phyloP scores from a whole-genome alignment of 2,888 invertebrate species.

The Ochlodes sylvanus region DNA sequence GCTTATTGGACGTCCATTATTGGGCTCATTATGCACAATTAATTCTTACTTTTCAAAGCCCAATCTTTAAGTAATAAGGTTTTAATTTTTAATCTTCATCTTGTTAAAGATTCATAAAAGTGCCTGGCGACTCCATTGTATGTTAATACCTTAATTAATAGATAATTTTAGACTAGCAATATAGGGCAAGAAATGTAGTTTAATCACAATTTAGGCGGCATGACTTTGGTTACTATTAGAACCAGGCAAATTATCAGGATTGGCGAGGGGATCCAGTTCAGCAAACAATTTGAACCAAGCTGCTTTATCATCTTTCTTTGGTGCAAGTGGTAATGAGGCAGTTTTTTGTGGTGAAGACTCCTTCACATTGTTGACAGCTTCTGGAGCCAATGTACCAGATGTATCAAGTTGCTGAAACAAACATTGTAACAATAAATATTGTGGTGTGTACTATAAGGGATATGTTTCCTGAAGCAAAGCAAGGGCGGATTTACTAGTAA shows the following conservation, averaged over 20 bases:
- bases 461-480: no score
- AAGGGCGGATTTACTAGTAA: no score
- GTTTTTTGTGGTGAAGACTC: constrained; percentile 44
- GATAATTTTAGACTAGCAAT: neutral
- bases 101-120: no score
- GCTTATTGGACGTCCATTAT: no score
- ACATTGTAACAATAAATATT: neutral
- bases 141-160: neutral
- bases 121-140: neutral
- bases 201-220: constrained; percentile 66
- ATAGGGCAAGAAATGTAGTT: neutral
- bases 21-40: no score
- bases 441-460: no score
- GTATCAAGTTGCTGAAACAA: constrained; percentile 60
- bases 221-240: constrained; percentile 78
- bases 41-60: no score
- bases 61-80: no score
- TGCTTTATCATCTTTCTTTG: constrained; percentile 83
- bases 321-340: constrained; percentile 55
- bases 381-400: constrained; percentile 56
- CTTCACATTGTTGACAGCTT: constrained; percentile 49
- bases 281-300: constrained; percentile 96
- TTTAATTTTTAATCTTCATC: no score
- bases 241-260: constrained; percentile 88
- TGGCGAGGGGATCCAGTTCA: constrained; percentile 95